phyloP scores from a whole-genome alignment of 2,797 vertebrate genomes.

The Helostoma temminkii region DNA sequence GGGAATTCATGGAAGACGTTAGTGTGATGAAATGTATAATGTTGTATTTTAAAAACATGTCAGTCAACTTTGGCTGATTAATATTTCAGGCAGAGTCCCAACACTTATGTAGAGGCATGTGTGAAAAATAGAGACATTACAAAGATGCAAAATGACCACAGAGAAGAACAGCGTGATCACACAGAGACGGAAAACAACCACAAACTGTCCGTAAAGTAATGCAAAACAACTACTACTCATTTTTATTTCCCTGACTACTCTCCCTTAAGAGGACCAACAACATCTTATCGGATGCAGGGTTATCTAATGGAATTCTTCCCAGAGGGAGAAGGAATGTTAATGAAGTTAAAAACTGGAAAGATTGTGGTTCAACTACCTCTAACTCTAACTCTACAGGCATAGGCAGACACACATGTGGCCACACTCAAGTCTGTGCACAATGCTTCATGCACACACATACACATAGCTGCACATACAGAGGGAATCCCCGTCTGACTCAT shows the following conservation, averaged over 20 bases:
- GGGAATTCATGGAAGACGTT: no score
- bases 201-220: background rate
- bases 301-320: no score
- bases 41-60: background rate
- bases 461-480: slow-evolving; percentile 29
- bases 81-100: background rate
- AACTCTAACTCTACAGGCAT: no score
- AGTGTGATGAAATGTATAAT: background rate
- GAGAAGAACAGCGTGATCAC: background rate
- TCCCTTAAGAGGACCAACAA: slow-evolving; percentile 2
- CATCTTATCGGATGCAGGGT: slow-evolving; percentile 27
- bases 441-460: slow-evolving; percentile 9
- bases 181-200: background rate
- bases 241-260: no score
- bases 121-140: background rate
- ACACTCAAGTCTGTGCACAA: slow-evolving; percentile 23
- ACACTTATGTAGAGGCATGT: background rate
- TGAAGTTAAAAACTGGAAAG: slow-evolving; percentile 66
- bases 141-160: background rate
- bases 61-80: background rate
- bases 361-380: slow-evolving; percentile 50
- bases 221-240: background rate
- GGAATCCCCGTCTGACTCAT: slow-evolving; percentile 76
- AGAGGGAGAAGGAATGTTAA: slow-evolving; percentile 49
- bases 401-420: slow-evolving; percentile 41